Conservation (phyloP, 1,140 invertebrate genomes). For the Diachasmimorpha longicaudata region DNA sequence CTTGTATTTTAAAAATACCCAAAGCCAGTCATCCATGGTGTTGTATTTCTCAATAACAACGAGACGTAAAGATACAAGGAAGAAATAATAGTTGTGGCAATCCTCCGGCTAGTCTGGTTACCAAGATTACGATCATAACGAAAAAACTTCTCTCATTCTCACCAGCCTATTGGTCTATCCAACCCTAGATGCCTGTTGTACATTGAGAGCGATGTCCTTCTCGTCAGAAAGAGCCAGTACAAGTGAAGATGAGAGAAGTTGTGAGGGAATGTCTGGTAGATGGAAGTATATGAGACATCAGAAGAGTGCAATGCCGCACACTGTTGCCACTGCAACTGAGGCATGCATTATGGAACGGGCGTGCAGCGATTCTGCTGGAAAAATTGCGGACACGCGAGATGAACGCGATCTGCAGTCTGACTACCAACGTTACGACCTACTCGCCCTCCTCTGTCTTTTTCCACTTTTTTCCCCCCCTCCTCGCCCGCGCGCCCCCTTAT, state of each 20-base stretch:
- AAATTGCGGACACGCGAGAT: slow-evolving; percentile 53
- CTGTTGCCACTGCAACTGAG: slow-evolving; percentile 18
- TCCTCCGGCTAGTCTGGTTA: slow-evolving; percentile 41
- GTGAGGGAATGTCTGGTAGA: background rate
- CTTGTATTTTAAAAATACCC: background rate
- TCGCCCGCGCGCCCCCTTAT: too few species aligned
- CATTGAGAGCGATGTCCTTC: background rate
- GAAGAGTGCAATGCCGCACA: slow-evolving; percentile 32
- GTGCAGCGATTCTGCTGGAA: slow-evolving; percentile 48
- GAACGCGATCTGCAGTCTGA: slow-evolving; percentile 42
- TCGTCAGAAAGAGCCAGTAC: background rate
- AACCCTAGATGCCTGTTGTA: slow-evolving; percentile 5
- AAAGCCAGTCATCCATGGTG: background rate
- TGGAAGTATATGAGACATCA: background rate
- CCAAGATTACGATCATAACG: slow-evolving; percentile 56
- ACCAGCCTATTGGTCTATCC: slow-evolving; percentile 31
- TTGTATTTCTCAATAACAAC: slow-evolving; percentile 17
- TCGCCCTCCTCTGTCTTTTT: background rate
- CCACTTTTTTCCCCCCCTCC: background rate
- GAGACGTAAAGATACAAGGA: slow-evolving; percentile 36
- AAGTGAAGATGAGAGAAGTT: background rate
- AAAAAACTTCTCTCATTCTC: slow-evolving; percentile 44
- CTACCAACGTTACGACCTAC: slow-evolving; percentile 8
- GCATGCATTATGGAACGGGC: slow-evolving; percentile 55
- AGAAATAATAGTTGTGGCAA: slow-evolving; percentile 13